Conservation (phyloP, 2,113 vertebrate genomes). For the Desmodus rotundus region DNA sequence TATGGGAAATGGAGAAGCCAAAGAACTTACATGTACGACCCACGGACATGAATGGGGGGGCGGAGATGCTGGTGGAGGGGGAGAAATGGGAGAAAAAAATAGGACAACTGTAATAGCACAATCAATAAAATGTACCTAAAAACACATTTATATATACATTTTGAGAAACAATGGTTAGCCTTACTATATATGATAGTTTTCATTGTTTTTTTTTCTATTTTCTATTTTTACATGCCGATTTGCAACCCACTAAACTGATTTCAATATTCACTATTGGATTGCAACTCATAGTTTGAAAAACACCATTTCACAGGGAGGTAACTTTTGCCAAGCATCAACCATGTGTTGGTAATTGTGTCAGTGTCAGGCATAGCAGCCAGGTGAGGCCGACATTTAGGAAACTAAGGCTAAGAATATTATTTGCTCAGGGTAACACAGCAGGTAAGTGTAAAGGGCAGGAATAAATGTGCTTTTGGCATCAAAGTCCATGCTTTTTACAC, state of each 20-base stretch:
- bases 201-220: neutral
- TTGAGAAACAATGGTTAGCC: neutral
- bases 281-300: neutral
- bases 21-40: no score
- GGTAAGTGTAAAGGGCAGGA: neutral
- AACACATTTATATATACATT: neutral
- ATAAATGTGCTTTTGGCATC: neutral
- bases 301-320: neutral
- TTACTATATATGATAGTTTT: neutral
- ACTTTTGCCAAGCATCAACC: neutral
- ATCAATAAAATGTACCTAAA: no score
- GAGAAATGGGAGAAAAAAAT: no score
- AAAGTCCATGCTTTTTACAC: neutral
- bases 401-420: neutral
- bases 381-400: neutral
- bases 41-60: no score
- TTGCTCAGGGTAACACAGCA: neutral
- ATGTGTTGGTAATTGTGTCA: neutral
- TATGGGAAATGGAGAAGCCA: no score
- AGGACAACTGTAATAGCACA: no score
- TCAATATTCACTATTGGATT: neutral
- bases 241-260: constrained; percentile 14
- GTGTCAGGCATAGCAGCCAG: neutral
- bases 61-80: no score
- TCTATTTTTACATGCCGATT: neutral